phyloP scores from a whole-genome alignment of 2,113 vertebrate species.

The Serinus canaria region DNA sequence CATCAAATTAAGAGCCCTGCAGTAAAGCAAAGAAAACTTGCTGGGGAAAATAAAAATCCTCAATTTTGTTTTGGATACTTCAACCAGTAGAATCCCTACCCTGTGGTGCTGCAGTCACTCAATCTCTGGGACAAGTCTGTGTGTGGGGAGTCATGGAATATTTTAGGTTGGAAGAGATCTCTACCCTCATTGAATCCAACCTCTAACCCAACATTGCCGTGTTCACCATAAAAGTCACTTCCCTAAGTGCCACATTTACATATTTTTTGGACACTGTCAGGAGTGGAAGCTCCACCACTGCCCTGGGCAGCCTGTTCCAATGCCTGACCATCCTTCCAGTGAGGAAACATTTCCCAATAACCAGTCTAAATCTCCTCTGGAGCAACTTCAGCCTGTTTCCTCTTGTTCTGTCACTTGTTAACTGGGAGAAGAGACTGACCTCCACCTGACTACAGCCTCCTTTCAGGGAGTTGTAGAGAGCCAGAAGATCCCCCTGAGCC shows the following conservation, averaged over 20 bases:
- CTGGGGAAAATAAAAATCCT: rapidly evolving
- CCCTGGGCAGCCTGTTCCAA: neutral
- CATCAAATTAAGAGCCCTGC: constrained; percentile 17
- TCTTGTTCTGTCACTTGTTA: too few species aligned
- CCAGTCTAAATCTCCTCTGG: neutral
- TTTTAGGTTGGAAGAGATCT: neutral
- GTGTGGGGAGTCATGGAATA: neutral
- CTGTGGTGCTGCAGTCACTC: neutral
- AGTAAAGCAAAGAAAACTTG: neutral
- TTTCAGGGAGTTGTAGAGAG: neutral
- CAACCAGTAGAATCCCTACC: neutral
- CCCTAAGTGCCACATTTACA: neutral
- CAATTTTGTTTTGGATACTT: neutral
- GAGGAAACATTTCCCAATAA: neutral
- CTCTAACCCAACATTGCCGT: neutral
- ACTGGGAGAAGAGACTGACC: neutral
- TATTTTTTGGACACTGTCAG: neutral
- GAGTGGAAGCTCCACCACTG: neutral
- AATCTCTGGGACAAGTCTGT: neutral
- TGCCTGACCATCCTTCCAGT: neutral
- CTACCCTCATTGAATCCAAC: neutral
- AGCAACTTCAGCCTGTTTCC: neutral
- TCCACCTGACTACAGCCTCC: neutral
- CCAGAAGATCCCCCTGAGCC: neutral
- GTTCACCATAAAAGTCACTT: neutral